Evolutionary conservation across 2,888 invertebrate species (phyloP), one percentile per base, ranked within the genome.

Genomic region (Lasioglossum figueresi): DNA sequence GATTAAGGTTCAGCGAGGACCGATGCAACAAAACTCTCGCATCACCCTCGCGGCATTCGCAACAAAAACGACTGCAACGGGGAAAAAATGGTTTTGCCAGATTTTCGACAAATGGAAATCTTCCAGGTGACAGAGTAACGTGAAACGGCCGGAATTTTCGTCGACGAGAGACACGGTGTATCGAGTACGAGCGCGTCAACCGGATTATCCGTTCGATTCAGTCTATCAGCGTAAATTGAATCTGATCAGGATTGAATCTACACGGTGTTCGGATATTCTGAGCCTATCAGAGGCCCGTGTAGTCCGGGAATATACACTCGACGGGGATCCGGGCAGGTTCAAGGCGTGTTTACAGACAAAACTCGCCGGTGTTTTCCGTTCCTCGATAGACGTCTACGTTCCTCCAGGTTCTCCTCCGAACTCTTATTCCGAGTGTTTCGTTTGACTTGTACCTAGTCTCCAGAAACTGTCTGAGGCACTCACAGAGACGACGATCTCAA

Each of bases 311-410:
- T 59, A 19, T 31, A 8, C 66, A 8, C 40, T 75, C 27, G 59
- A 68, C 23, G 31, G 23, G 68, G 23, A 34, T 34, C 23, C 12
- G 19, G 34, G 12, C 68, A 37, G 68, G 19, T 34, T 34, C 37
- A 37, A 70, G 43, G 6, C 27, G 37, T 71, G 59, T 77, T 82
- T 79, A 31, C 45, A 66, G 40, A 52, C 34, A 82, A 72, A 82
- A 79, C 52, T 48, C 12, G 19, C n/a, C 37, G 66, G 23, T 66
- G 66, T 82, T 82, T 43, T 31, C n/a, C 66, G 19, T 63, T 31
- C 8, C 63, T 31, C 19, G 8, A 2, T 45, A 43, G 43, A 23
- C n/a, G 37, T 81, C 70, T 70, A 37, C 19, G 40, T 16, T 27
- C 27, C 3, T 3, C 8, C 34, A 4, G 19, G 23, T 45, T 40